A percentile compares a stretch with the other conserved stretches of the same genome.
Conservation (phyloP, 2,888 invertebrate species). For the Acanthosepion lycidas region DNA sequence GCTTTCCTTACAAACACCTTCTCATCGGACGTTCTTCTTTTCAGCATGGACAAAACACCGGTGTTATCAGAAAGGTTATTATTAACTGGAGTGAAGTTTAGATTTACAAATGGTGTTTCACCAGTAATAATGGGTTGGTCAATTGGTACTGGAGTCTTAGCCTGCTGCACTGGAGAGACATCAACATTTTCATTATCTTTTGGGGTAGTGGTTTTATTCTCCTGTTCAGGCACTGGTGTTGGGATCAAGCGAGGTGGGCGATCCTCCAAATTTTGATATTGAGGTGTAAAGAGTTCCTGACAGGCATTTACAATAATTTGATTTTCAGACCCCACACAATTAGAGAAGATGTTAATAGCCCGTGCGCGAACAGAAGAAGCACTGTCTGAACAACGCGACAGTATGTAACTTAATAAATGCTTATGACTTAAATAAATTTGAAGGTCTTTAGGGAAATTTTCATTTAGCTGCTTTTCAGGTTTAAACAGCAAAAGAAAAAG, state of each 20-base stretch:
- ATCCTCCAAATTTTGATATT: slow-evolving; percentile 49
- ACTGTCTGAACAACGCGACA: slow-evolving; percentile 70
- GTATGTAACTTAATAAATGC: slow-evolving; percentile 62
- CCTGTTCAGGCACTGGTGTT: slow-evolving; percentile 60
- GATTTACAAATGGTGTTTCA: slow-evolving; percentile 11
- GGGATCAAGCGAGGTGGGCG: slow-evolving; percentile 60
- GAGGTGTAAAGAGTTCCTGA: slow-evolving; percentile 67
- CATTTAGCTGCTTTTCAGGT: slow-evolving; percentile 59
- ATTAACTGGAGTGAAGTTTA: not conserved
- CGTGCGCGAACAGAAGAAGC: slow-evolving; percentile 78
- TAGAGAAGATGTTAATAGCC: slow-evolving; percentile 79
- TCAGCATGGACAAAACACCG: slow-evolving; percentile 74
- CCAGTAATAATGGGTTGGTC: slow-evolving; percentile 37
- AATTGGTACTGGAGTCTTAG: slow-evolving; percentile 43
- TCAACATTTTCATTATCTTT: slow-evolving; percentile 39
- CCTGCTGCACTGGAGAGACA: not conserved
- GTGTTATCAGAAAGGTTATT: slow-evolving; percentile 58
- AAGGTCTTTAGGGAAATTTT: slow-evolving; percentile 57
- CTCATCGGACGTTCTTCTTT: slow-evolving; percentile 76
- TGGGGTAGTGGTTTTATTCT: slow-evolving; percentile 46
- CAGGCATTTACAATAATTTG: slow-evolving; percentile 58
- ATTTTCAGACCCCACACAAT: slow-evolving; percentile 73
- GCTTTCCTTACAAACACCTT: slow-evolving; percentile 78
- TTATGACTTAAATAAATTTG: slow-evolving; percentile 58
- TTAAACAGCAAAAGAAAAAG: slow-evolving; percentile 74